Evolutionary conservation across 2,797 vertebrate species (phyloP), one percentile per base, ranked within the genome.

Genomic region (Chromis chromis): DNA sequence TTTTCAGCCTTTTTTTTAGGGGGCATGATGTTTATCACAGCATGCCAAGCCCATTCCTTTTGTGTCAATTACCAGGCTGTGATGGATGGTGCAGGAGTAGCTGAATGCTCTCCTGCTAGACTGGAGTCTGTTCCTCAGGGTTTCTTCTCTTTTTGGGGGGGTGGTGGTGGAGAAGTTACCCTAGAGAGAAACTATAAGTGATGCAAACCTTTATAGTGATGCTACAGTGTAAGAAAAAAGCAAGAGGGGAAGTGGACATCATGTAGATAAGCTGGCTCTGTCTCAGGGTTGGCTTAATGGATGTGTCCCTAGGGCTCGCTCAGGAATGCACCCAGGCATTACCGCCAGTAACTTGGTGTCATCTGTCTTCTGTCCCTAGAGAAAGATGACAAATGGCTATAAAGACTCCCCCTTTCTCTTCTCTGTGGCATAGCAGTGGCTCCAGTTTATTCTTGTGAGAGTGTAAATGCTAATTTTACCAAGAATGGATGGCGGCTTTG

Each of bases 311-410:
- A 46, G 81, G 79, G 90, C 53, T 69, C 16, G 24, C 53, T 82
- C 63, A 88, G 84, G 88, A 91, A 92, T 86, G 81, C 66, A 72
- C 59, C 56, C 64, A 50, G 55, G 78, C 81, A 79, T 87, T 77
- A 86, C 67, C 2, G 33, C 80, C 69, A 74, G 79, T 65, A 63
- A 60, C 67, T 64, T 60, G 33, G 68, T 88, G 83, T 89, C 89
- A 76, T 92, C 88, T 81, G 80, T 87, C 86, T 83, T 70, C 56
- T 28, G 67, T 90, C 88, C 78, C 86, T 9, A 22, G 89, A 87
- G 90, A 79, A 74, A 69, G 64, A 82, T 86, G 83, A 86, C 78
- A 83, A 86, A 86, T 71, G 22, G 53, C n/a, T 58, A 54, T 79
- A 67, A 72, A 66, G 28, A 74, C 60, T 71, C 69, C 60, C 54